Evolutionary conservation across 1,140 invertebrate species (phyloP).

Genomic region (Coenobita brevimanus): DNA sequence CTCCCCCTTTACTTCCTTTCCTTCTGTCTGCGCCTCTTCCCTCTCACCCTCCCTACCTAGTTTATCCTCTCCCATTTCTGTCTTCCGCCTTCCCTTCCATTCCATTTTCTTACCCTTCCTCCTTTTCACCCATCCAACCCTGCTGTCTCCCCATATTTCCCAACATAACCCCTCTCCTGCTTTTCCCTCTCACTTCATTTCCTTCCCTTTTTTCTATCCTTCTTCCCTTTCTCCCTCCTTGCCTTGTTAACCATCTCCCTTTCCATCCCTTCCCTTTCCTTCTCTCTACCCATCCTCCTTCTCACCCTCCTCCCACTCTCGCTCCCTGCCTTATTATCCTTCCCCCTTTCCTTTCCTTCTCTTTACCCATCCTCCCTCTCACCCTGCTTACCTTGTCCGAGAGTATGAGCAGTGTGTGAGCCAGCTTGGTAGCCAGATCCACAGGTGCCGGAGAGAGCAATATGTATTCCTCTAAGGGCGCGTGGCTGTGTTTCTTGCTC

Average conservation of each 20-base stretch:
- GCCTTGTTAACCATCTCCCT: not conserved
- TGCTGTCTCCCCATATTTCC: no score
- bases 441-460: conserved; percentile 97
- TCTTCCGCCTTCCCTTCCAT: no score
- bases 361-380: not conserved
- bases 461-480: conserved; percentile 97
- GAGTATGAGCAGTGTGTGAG: conserved; percentile 90
- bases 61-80: no score
- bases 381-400: conserved; percentile 84
- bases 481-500: conserved; percentile 96
- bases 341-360: not conserved
- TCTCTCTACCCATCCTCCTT: not conserved
- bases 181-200: not conserved
- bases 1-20: no score
- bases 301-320: not conserved
- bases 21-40: no score
- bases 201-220: not conserved
- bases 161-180: no score
- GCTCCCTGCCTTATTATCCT: not conserved
- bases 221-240: not conserved
- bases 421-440: conserved; percentile 97
- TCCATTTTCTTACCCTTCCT: no score
- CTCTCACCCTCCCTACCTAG: no score
- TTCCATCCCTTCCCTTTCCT: not conserved
- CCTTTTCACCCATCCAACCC: no score